Percentiles rank a stretch among this genome's conserved stretches.
Evolutionary conservation across 2,113 vertebrate species (phyloP).

Genomic region (Pelecanus crispus): DNA sequence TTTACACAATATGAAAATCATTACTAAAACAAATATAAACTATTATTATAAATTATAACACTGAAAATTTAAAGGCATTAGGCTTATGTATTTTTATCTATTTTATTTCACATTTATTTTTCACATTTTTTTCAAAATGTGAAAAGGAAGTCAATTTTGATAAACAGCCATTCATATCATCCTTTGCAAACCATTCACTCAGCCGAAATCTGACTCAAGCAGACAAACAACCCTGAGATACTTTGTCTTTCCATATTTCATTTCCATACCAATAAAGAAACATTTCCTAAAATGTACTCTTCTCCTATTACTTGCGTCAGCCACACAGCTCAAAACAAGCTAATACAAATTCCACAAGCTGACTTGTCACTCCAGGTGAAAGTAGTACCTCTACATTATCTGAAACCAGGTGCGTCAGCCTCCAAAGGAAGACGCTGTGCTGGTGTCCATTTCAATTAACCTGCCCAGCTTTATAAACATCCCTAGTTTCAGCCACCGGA

Average conservation of each 20-base stretch:
- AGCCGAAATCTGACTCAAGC: constrained; percentile 9
- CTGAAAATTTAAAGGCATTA: neutral
- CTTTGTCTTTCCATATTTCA: constrained; percentile 1
- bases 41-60: neutral
- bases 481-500: constrained; percentile 51
- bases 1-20: neutral
- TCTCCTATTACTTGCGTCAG: constrained; percentile 47
- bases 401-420: constrained; percentile 47
- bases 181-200: neutral
- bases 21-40: neutral
- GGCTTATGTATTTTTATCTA: neutral
- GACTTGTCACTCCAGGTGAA: constrained; percentile 25
- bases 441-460: constrained; percentile 70
- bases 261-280: constrained; percentile 60
- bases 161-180: neutral
- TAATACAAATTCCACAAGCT: neutral
- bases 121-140: neutral
- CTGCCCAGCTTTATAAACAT: constrained; percentile 64
- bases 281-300: constrained; percentile 45
- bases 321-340: constrained; percentile 20
- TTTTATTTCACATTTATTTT: neutral
- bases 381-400: neutral
- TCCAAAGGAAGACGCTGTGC: constrained; percentile 35
- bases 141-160: neutral
- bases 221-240: neutral